Conservation (phyloP, 2,888 invertebrate genomes). For the Euproctis similis region DNA sequence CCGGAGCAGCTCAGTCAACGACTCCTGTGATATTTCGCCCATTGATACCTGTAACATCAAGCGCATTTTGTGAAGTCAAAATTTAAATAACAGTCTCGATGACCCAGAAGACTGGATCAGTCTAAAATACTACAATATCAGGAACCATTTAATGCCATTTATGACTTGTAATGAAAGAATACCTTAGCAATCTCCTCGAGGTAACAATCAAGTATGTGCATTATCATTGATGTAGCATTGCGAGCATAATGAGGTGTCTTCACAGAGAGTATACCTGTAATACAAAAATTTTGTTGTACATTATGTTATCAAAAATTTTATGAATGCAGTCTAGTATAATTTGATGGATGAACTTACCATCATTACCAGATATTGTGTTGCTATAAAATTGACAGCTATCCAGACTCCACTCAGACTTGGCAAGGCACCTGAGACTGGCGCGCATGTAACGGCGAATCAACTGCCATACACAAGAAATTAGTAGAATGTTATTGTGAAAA, state of each 20-base stretch:
- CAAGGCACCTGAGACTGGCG: constrained; percentile 77
- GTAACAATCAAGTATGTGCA: constrained; percentile 90
- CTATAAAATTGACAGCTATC: constrained; percentile 38
- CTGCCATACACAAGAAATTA: constrained; percentile 48
- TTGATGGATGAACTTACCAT: constrained; percentile 48
- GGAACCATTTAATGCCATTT: no score
- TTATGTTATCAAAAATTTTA: no score
- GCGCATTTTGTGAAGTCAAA: no score
- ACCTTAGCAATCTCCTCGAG: constrained; percentile 93
- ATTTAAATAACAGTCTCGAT: no score
- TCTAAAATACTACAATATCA: no score
- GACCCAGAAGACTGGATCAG: no score
- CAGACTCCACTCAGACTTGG: constrained; percentile 39
- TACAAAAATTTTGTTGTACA: background rate
- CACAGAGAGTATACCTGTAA: constrained; percentile 44
- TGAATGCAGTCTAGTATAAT: no score
- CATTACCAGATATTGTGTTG: constrained; percentile 34
- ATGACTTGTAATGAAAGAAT: no score
- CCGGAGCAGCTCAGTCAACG: constrained; percentile 77
- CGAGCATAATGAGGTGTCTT: constrained; percentile 74
- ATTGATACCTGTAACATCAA: constrained; percentile 77
- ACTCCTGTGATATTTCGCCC: constrained; percentile 72
- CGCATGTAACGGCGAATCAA: constrained; percentile 83
- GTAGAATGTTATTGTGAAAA: background rate
- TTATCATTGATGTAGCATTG: constrained; percentile 80